Conservation (phyloP, 2,888 invertebrate genomes). For the Gisinianus flammeolus region DNA sequence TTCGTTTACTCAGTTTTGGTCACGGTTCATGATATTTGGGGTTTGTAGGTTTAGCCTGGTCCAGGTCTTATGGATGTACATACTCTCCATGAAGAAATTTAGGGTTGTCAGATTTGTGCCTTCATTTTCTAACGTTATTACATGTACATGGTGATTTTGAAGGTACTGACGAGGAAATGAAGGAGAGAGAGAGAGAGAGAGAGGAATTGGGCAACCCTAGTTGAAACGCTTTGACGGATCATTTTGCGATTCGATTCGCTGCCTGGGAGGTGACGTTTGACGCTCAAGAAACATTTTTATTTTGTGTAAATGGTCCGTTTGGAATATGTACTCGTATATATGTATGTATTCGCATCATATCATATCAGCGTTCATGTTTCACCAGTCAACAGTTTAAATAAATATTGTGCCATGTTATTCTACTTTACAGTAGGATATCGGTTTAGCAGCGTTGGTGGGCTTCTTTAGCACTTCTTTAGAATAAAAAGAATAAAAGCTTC, state of each 20-base stretch:
- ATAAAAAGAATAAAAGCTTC: neutral
- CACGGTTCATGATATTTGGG: slow-evolving; percentile 32
- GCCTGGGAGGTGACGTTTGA: slow-evolving; percentile 51
- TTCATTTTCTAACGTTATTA: too few relatives aligned
- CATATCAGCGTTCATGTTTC: too few relatives aligned
- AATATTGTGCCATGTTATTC: slow-evolving; percentile 26
- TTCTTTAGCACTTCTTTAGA: too few relatives aligned
- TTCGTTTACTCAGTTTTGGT: slow-evolving; percentile 36
- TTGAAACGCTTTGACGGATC: slow-evolving; percentile 44
- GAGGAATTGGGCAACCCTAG: slow-evolving; percentile 13
- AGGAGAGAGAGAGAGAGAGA: too few relatives aligned
- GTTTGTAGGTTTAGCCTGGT: slow-evolving; percentile 13
- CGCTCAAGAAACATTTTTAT: slow-evolving; percentile 40
- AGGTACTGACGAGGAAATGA: neutral
- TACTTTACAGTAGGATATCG: neutral
- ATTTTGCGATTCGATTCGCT: slow-evolving; percentile 58
- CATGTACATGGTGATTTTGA: too few relatives aligned
- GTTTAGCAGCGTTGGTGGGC: slow-evolving; percentile 29
- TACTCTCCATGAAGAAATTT: neutral
- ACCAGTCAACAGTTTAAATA: slow-evolving; percentile 29
- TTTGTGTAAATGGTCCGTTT: slow-evolving; percentile 28
- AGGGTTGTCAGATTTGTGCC: slow-evolving; percentile 1
- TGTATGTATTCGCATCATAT: too few relatives aligned
- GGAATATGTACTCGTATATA: neutral
- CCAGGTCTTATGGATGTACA: neutral